phyloP scores from a whole-genome alignment of 2,888 invertebrate genomes.

The Cheilosia grossa region DNA sequence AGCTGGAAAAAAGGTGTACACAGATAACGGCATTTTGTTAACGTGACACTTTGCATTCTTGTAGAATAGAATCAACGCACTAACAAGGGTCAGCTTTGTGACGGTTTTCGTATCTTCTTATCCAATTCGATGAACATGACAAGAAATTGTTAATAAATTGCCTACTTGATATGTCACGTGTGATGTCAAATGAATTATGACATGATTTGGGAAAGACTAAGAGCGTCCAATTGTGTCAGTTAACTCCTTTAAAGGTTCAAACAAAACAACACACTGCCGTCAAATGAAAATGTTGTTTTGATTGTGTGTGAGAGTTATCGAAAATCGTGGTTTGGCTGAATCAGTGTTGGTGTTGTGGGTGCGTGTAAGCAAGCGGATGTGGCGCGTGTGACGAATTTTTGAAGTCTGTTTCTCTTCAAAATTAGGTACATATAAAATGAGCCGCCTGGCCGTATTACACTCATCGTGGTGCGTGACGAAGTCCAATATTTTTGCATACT shows the following conservation, averaged over 20 bases:
- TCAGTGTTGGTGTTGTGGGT: slow-evolving; percentile 7
- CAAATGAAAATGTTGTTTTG: slow-evolving; percentile 47
- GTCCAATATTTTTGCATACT: slow-evolving; percentile 65
- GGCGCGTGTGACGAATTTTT: slow-evolving; percentile 68
- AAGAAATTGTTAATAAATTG: slow-evolving; percentile 64
- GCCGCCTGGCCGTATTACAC: neutral
- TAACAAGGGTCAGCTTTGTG: slow-evolving; percentile 33
- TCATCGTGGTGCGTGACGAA: slow-evolving; percentile 53
- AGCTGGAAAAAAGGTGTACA: slow-evolving; percentile 22
- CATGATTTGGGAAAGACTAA: slow-evolving; percentile 50
- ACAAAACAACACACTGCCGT: slow-evolving; percentile 3
- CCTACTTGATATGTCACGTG: slow-evolving; percentile 67
- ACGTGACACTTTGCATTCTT: slow-evolving; percentile 72
- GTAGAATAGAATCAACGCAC: slow-evolving; percentile 54
- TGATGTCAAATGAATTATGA: slow-evolving; percentile 64
- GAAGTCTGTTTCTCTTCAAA: slow-evolving; percentile 3
- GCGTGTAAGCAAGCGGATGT: slow-evolving; percentile 57
- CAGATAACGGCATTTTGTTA: slow-evolving; percentile 73
- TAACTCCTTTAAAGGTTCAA: slow-evolving; percentile 31
- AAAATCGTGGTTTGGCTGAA: slow-evolving; percentile 46
- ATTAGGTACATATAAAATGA: slow-evolving; percentile 35
- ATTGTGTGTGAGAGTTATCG: slow-evolving; percentile 7
- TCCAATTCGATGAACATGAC: slow-evolving; percentile 65
- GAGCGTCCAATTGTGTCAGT: slow-evolving; percentile 57
- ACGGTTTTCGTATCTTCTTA: slow-evolving; percentile 5